Evolutionary conservation across 2,888 invertebrate genomes (phyloP), one percentile per base, ranked within the genome.

Genomic region (Cryptocephalus primarius): DNA sequence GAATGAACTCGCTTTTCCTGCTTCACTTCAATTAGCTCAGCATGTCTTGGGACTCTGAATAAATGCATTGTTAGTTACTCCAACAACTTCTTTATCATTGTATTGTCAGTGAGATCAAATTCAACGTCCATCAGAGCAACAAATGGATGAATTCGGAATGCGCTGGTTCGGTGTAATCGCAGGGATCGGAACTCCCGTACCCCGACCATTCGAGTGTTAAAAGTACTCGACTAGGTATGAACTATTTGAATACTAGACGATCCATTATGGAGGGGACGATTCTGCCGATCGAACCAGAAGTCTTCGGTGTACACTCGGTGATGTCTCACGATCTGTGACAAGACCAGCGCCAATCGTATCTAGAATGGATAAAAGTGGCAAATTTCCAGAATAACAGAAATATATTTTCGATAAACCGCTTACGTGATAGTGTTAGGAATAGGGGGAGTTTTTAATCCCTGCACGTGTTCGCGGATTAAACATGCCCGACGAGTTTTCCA

Each of bases 231-330:
- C 43, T 48, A 54, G 52, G 53, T 55, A 55, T 47, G 52, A 55
- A 48, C 49, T 49, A 50, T 53, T 53, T 47, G 52, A 55, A 54
- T 55, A 51, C 50, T 52, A 51, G 50, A 47, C 54, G 54, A 54
- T 51, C 53, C 44, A 56, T 55, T 56, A 53, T 58, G 51, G 47
- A 47, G 44, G 42, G 32, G 39, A 14, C 53, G 50, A 51, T 50
- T 56, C 45, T 45, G 52, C 44, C 49, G 53, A 52, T 55, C 55
- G 56, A 55, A 55, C 52, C 50, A 52, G 50, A 53, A 57, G 48
- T 44, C 46, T 43, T 34, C 32, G 34, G 40, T 33, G 32, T 32
- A 33, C 48, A 48, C 40, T 39, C 44, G 22, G 48, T 34, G 14
- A 39, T 44, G 40, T 48, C 48, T 32, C 48, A 48, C 48, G 48